Conservation (phyloP, 1,140 invertebrate genomes). For the Agrypnia vestita region DNA sequence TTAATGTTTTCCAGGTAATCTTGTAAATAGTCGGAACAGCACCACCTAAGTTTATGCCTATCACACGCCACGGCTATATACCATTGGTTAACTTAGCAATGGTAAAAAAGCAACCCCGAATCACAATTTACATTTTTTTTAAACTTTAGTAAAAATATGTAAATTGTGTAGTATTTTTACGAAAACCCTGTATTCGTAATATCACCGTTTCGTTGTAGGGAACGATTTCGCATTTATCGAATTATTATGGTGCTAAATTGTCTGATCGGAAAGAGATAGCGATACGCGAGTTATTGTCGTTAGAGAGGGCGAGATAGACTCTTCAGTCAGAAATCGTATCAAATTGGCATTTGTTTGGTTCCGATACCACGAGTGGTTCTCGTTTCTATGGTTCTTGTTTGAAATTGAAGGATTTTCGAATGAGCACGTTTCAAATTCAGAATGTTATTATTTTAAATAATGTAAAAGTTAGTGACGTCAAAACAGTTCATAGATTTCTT, state of each 20-base stretch:
- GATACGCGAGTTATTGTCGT: neutral
- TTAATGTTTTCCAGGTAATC: too few species aligned
- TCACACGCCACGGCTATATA: too few species aligned
- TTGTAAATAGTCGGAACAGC: too few species aligned
- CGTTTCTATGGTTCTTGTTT: constrained; percentile 26
- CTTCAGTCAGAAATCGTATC: constrained; percentile 18
- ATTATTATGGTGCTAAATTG: constrained; percentile 36
- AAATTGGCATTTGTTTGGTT: constrained; percentile 39
- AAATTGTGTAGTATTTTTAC: too few species aligned
- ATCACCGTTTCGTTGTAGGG: constrained; percentile 19
- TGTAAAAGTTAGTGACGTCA: neutral
- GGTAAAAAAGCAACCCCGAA: too few species aligned
- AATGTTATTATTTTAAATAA: constrained; percentile 1
- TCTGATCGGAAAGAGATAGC: constrained; percentile 31
- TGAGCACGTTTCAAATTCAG: constrained; percentile 23
- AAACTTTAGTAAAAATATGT: too few species aligned
- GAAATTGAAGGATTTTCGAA: constrained; percentile 35
- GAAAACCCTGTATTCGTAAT: too few species aligned
- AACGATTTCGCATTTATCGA: constrained; percentile 36
- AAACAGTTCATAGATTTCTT: too few species aligned
- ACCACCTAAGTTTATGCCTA: too few species aligned
- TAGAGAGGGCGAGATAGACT: neutral
- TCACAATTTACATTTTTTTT: too few species aligned
- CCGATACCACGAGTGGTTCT: constrained; percentile 24
- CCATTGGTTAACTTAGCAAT: too few species aligned